Conservation (phyloP, 2,797 vertebrate species). For the Naso thynnoides region DNA sequence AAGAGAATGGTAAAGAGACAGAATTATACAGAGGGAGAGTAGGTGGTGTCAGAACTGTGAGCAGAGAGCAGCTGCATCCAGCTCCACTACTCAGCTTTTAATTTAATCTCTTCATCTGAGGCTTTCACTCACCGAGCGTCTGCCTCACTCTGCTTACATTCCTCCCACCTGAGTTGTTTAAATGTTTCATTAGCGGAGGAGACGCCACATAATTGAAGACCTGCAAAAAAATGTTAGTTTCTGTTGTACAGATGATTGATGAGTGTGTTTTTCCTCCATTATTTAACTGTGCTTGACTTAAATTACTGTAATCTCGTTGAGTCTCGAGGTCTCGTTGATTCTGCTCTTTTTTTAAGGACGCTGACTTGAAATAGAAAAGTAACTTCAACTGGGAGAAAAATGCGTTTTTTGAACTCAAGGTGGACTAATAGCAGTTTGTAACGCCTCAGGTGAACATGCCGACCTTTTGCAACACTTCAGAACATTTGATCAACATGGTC, state of each 20-base stretch:
- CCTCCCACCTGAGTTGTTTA: neutral
- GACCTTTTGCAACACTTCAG: neutral
- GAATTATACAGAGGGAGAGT: slow-evolving; percentile 37
- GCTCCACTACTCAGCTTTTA: slow-evolving; percentile 22
- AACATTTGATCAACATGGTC: neutral
- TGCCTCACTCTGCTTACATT: neutral
- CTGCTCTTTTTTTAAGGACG: too few relatives aligned
- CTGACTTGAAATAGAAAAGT: neutral
- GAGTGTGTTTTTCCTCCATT: neutral
- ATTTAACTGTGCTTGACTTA: neutral
- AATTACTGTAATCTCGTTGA: neutral
- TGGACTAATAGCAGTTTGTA: neutral
- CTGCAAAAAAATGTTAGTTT: neutral
- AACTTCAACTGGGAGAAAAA: too few relatives aligned
- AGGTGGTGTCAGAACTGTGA: slow-evolving; percentile 45
- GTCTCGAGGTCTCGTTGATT: neutral
- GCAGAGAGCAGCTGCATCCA: slow-evolving; percentile 51
- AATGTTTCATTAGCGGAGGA: neutral
- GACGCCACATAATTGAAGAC: neutral
- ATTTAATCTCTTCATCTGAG: slow-evolving; percentile 19
- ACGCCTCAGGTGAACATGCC: neutral
- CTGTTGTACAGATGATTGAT: neutral
- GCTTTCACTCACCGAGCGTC: slow-evolving; percentile 7
- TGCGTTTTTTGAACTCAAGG: neutral
- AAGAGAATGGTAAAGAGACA: slow-evolving; percentile 2